These are phyloP conservation scores for Megaleporinus macrocephalus DNA, from an alignment of 2,113 vertebrate species.

Conservation along the genomic window DNA sequence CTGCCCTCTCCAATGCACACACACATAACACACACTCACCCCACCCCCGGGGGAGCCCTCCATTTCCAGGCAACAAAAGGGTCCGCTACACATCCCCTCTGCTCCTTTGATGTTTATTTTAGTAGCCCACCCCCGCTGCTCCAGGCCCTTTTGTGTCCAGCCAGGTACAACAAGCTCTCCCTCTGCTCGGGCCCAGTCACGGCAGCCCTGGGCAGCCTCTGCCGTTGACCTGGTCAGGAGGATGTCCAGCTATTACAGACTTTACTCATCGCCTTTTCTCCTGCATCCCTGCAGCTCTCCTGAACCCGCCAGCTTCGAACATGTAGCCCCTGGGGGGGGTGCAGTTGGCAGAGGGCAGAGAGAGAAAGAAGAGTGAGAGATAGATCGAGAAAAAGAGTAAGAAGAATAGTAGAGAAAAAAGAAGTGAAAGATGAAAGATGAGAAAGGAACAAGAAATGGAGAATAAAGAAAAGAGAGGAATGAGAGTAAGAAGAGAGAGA, in stretches of 20 bases:
- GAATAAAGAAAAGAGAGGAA: background rate
- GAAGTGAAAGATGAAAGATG: background rate
- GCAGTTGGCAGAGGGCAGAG: constrained; percentile 68
- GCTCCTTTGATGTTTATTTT: constrained; percentile 83
- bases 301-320: background rate
- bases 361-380: constrained; percentile 46
- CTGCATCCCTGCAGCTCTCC: constrained; percentile 37
- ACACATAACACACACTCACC: constrained; percentile 45
- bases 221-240: constrained; percentile 74
- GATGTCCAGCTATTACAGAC: constrained; percentile 74
- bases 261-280: constrained; percentile 59
- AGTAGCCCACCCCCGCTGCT: constrained; percentile 76
- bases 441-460: background rate
- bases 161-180: constrained; percentile 80
- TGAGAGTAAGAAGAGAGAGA: constrained; percentile 30
- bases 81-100: constrained; percentile 71
- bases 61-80: constrained; percentile 85
- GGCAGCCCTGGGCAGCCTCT: constrained; percentile 51
- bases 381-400: background rate
- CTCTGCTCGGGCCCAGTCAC: constrained; percentile 37
- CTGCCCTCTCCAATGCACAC: background rate
- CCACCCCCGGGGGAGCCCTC: constrained; percentile 78
- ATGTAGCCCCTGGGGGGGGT: constrained; percentile 31
- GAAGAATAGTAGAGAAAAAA: constrained; percentile 60
- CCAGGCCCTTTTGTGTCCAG: constrained; percentile 75